Base-by-base conservation (phyloP, 2,113 vertebrate genomes). In the Limanda limanda region DNA sequence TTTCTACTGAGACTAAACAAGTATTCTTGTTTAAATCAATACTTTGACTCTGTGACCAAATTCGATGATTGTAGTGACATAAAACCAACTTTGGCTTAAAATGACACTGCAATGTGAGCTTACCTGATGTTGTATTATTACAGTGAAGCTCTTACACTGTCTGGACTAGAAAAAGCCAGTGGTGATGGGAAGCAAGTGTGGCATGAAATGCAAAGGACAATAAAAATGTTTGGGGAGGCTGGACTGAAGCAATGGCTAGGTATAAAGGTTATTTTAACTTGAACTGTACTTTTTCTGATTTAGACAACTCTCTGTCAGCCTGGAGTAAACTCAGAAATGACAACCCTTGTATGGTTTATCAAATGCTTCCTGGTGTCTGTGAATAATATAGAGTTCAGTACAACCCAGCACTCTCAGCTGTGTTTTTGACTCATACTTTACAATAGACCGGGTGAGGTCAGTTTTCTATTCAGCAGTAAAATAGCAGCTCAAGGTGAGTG, bases 401-500 rank as follows among this genome's bases (percentile, higher is more conserved):
- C 9, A 23, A 23, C 40, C 68, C 48, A 57, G 51, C n/a, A 61
- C 10, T 18, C 8, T 25, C 7, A n/a, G 21, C 10, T 51, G 5
- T 78, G 5, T 57, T 52, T 23, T 31, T 31, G 6, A 31, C 31
- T 31, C 31, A 31, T 31, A 7, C 31, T 31, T 25, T 23, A 62
- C 20, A 62, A 20, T 51, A 60, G 27, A 47, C 68, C 71, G 66
- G 69, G 67, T 67, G 63, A 67, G 66, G 71, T 82, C 54, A 58
- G 21, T 48, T 78, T 71, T 78, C 69, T 58, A 27, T 82, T 78
- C 66, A 70, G 57, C 71, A 76, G 56, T 78, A 71, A 81, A 88
- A 76, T 31, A 75, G 67, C 56, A 60, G 56, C 88, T 81, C 87
- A 92, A 92, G 91, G 92, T 90, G 88, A 92, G 57, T 15, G 54